Conservation (phyloP, 2,888 invertebrate species). For the Cactoblastis cactorum region DNA sequence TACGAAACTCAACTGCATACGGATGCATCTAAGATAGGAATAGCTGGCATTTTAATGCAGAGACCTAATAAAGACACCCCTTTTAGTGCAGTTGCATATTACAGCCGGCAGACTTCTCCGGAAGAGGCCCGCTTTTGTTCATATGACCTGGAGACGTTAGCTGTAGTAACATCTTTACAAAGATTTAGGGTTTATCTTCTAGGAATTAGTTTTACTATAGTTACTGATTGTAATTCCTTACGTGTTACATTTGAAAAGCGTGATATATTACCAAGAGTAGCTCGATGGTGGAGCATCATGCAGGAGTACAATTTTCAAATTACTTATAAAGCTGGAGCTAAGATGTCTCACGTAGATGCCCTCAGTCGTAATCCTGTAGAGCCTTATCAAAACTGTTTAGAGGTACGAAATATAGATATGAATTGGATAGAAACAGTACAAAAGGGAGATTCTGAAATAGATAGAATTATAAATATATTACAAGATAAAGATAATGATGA, state of each 20-base stretch:
- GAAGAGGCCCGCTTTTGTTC: constrained; percentile 10
- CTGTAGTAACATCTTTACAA: constrained; percentile 1
- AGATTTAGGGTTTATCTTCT: constrained; percentile 13
- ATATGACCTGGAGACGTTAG: constrained; percentile 17
- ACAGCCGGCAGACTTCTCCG: constrained; percentile 14
- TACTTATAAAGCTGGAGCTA: background rate
- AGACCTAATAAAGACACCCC: background rate
- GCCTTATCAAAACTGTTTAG: background rate
- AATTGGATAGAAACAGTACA: constrained; percentile 22
- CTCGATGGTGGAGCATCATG: constrained; percentile 8
- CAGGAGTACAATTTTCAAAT: constrained; percentile 5
- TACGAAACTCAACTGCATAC: constrained; percentile 4
- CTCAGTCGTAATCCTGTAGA: background rate
- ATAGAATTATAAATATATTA: constrained; percentile 16
- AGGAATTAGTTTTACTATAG: constrained; percentile 4
- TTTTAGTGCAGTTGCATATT: constrained; percentile 14
- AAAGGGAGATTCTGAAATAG: constrained; percentile 20
- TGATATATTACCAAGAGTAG: constrained; percentile 8
- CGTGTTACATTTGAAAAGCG: background rate
- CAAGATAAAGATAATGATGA: constrained; percentile 15
- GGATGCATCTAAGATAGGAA: constrained; percentile 1
- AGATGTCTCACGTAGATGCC: constrained; percentile 4
- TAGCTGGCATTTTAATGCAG: constrained; percentile 12
- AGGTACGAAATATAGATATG: too few relatives aligned
- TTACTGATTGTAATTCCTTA: constrained; percentile 13